phyloP scores from a whole-genome alignment of 2,888 invertebrate species.

The Chelonus formosanus region DNA sequence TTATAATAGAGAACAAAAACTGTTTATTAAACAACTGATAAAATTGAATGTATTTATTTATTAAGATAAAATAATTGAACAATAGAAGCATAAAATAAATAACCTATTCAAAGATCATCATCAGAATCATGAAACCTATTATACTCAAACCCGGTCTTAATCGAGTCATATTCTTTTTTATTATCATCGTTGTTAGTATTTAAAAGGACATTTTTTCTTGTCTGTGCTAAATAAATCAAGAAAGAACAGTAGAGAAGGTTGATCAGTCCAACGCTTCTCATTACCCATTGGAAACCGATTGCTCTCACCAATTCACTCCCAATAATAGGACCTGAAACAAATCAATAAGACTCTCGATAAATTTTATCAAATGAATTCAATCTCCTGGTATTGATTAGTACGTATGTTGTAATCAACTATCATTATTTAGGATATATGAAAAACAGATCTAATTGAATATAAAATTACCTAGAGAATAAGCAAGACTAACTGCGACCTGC shows the following conservation, averaged over 20 bases:
- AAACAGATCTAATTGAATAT: no score
- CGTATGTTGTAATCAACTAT: no score
- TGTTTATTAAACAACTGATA: no score
- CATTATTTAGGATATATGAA: no score
- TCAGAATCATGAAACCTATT: constrained; percentile 58
- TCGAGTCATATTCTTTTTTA: constrained; percentile 52
- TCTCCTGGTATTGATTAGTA: neutral
- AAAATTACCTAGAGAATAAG: constrained; percentile 76
- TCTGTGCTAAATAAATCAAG: constrained; percentile 66
- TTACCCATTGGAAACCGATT: constrained; percentile 79
- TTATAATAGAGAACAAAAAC: no score
- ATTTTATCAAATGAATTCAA: neutral
- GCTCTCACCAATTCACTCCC: constrained; percentile 77
- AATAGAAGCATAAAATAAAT: no score
- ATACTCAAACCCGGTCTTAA: constrained; percentile 47
- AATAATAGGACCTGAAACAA: constrained; percentile 73
- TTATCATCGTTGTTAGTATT: constrained; percentile 36
- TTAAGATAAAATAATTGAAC: no score
- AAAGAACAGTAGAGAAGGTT: constrained; percentile 77
- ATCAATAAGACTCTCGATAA: no score
- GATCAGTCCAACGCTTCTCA: constrained; percentile 75
- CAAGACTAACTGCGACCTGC: constrained; percentile 82
- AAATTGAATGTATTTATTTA: no score
- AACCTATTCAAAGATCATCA: constrained; percentile 53
- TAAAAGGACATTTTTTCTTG: constrained; percentile 46